Conservation (phyloP, 1,140 invertebrate species). For the Hyles euphorbiae region DNA sequence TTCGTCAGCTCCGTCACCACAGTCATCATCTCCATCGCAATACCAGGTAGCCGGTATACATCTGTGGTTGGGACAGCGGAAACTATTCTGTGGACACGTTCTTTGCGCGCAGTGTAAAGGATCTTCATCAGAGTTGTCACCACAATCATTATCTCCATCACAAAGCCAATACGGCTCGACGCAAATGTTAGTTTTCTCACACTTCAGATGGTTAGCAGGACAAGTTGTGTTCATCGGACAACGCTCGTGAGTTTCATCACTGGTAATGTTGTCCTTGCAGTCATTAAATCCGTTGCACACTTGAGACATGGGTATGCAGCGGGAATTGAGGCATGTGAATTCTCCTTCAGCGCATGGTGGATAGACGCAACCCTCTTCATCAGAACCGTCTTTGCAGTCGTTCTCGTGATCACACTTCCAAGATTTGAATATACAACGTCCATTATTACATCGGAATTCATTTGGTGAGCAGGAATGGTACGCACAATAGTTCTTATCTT, state of each 20-base stretch:
- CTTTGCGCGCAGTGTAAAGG: constrained; percentile 90
- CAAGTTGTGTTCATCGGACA: constrained; percentile 93
- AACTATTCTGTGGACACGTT: constrained; percentile 93
- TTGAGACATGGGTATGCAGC: constrained; percentile 91
- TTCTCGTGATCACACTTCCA: constrained; percentile 98
- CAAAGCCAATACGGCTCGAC: constrained; percentile 97
- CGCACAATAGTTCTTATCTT: constrained; percentile 94
- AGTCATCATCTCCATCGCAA: constrained; percentile 93
- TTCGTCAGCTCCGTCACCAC: constrained; percentile 92
- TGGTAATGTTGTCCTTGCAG: constrained; percentile 94
- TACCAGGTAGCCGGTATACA: constrained; percentile 95
- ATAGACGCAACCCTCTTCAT: constrained; percentile 94
- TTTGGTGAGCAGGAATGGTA: constrained; percentile 94
- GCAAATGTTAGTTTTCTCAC: constrained; percentile 95
- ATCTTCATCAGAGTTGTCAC: constrained; percentile 97
- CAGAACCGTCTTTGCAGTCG: constrained; percentile 94
- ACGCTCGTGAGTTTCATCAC: constrained; percentile 91
- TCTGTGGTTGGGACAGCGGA: constrained; percentile 90
- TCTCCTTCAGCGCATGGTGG: constrained; percentile 93
- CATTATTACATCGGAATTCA: constrained; percentile 96
- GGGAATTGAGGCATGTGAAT: constrained; percentile 94
- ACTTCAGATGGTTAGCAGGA: constrained; percentile 90
- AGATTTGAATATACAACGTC: constrained; percentile 94
- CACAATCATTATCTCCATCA: constrained; percentile 95
- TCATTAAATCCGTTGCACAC: constrained; percentile 96